Evolutionary conservation across 2,113 vertebrate species (phyloP).

Genomic region (Phoenicopterus ruber): DNA sequence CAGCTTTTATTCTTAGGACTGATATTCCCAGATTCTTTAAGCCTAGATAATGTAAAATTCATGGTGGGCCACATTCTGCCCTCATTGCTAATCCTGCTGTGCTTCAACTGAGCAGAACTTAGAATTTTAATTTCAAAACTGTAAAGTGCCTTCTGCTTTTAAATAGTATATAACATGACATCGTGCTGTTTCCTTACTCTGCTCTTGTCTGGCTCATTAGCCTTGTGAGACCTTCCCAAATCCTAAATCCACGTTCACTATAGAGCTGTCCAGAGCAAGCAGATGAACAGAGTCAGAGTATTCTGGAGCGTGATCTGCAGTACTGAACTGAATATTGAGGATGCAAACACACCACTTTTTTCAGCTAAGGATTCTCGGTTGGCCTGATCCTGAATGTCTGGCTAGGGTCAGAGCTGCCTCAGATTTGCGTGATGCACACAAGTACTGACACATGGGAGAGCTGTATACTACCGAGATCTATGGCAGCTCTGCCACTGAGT

Average conservation of each 20-base stretch:
- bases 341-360: neutral
- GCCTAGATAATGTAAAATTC: neutral
- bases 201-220: neutral
- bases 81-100: neutral
- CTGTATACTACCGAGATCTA: too few species aligned
- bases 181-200: neutral
- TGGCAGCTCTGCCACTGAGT: neutral
- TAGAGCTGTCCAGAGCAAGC: neutral
- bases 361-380: neutral
- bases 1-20: neutral
- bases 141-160: neutral
- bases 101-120: neutral
- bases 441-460: neutral
- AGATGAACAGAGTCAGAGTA: neutral
- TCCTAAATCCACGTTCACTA: neutral
- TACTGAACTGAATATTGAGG: neutral
- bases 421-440: neutral
- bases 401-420: neutral
- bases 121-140: neutral
- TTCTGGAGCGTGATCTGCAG: neutral
- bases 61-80: neutral
- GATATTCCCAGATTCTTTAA: neutral
- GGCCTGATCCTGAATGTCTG: neutral
- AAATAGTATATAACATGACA: neutral
- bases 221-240: neutral